Conservation (phyloP, 2,113 vertebrate species). For the Sinocyclocheilus anshuiensis region DNA sequence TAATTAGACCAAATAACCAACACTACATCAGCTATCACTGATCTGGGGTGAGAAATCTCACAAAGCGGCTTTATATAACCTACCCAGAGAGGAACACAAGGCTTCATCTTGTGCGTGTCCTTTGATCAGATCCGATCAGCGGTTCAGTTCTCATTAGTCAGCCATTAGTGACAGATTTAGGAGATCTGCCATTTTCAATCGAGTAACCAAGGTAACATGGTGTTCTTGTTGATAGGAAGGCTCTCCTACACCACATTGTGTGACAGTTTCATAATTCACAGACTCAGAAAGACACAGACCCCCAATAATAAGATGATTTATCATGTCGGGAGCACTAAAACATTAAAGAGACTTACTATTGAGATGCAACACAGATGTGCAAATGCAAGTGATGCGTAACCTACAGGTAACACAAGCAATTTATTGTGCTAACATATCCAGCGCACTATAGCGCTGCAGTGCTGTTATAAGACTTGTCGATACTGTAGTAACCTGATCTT, state of each 20-base stretch:
- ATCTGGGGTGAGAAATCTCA: neutral
- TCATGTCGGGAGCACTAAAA: neutral
- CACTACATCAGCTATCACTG: neutral
- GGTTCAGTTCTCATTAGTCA: constrained; percentile 9
- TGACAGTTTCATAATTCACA: constrained; percentile 1
- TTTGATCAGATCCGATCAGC: constrained; percentile 3
- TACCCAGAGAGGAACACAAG: no score
- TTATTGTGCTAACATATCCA: neutral
- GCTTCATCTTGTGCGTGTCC: neutral
- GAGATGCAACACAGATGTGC: neutral
- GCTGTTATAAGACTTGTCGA: neutral
- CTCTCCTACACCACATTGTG: constrained; percentile 15
- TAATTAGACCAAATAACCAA: neutral
- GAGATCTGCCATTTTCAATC: constrained; percentile 22
- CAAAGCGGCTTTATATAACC: neutral
- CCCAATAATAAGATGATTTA: neutral
- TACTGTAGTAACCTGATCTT: neutral
- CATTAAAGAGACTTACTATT: neutral
- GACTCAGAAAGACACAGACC: neutral
- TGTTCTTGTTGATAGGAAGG: constrained; percentile 1
- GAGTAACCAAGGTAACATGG: constrained; percentile 17
- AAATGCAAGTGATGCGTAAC: neutral
- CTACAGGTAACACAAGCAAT: neutral
- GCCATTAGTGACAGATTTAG: constrained; percentile 18
- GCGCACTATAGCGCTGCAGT: neutral